Evolutionary conservation across 2,888 invertebrate species (phyloP).

Genomic region (Gortyna flavago): DNA sequence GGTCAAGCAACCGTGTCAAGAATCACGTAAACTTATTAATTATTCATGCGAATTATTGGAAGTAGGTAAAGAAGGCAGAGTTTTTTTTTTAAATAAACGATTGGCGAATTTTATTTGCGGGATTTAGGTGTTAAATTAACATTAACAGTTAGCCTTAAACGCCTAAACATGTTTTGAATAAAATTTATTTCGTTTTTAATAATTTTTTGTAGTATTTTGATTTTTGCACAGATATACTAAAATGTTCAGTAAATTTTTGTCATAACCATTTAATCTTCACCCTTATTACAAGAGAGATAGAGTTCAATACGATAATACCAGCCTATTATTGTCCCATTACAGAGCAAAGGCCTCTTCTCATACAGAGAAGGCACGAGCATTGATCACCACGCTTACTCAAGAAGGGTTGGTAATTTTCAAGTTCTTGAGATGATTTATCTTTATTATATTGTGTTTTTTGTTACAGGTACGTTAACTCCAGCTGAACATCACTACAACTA

Average conservation of each 20-base stretch:
- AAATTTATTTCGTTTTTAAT: neutral
- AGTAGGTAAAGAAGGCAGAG: slow-evolving; percentile 9
- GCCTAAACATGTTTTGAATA: neutral
- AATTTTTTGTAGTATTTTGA: neutral
- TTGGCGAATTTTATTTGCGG: neutral
- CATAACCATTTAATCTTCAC: neutral
- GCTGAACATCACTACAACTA: neutral
- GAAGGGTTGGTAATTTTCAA: too few relatives aligned
- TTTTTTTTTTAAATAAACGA: neutral
- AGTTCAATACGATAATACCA: neutral
- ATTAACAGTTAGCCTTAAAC: slow-evolving; percentile 8
- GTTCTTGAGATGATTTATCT: neutral
- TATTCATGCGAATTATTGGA: slow-evolving; percentile 23
- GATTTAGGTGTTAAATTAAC: neutral
- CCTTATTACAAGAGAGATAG: neutral
- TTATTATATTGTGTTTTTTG: slow-evolving; percentile 4
- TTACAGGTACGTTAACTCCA: slow-evolving; percentile 47
- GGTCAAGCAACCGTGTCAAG: slow-evolving; percentile 34
- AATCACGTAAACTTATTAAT: slow-evolving; percentile 8
- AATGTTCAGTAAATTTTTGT: neutral
- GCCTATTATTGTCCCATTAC: too few relatives aligned
- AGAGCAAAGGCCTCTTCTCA: neutral
- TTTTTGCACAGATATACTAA: neutral
- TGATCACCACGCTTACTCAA: neutral
- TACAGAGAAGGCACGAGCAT: too few relatives aligned